Evolutionary conservation across 2,888 invertebrate genomes (phyloP).

Genomic region (Orchesellides sinensis): DNA sequence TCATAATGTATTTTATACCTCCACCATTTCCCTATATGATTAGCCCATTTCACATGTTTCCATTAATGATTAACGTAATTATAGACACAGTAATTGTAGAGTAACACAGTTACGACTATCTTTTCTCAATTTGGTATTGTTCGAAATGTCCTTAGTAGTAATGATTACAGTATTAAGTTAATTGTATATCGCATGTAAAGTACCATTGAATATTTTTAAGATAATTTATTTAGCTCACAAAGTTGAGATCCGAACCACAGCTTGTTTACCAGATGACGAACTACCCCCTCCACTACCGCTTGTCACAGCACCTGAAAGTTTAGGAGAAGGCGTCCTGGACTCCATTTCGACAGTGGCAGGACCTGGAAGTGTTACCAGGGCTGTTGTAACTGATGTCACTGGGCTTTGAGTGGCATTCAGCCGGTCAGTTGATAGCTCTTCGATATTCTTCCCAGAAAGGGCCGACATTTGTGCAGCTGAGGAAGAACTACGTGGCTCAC

Average conservation of each 20-base stretch:
- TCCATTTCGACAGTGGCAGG: slow-evolving; percentile 74
- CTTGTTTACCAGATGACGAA: slow-evolving; percentile 70
- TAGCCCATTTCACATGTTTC: too few species aligned
- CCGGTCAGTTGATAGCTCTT: slow-evolving; percentile 68
- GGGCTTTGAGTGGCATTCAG: slow-evolving; percentile 72
- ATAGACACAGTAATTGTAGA: too few species aligned
- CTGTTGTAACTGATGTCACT: slow-evolving; percentile 74
- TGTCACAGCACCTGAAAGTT: slow-evolving; percentile 51
- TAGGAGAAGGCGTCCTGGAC: slow-evolving; percentile 73
- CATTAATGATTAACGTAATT: too few species aligned
- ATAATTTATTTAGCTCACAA: slow-evolving; percentile 71
- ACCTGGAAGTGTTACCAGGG: slow-evolving; percentile 74
- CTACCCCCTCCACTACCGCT: slow-evolving; percentile 34
- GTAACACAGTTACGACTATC: slow-evolving; percentile 1
- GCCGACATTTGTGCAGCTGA: slow-evolving; percentile 65
- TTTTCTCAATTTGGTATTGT: slow-evolving; percentile 3
- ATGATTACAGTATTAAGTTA: neutral
- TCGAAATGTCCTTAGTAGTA: neutral
- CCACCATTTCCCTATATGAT: too few species aligned
- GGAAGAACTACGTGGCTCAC: slow-evolving; percentile 54
- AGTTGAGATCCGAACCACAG: slow-evolving; percentile 73
- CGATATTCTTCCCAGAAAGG: slow-evolving; percentile 52
- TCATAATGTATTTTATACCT: too few species aligned
- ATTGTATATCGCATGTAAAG: neutral
- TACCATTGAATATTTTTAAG: neutral